Base-by-base conservation (phyloP, 2,113 vertebrate species). In the Hippocampus zosterae region DNA sequence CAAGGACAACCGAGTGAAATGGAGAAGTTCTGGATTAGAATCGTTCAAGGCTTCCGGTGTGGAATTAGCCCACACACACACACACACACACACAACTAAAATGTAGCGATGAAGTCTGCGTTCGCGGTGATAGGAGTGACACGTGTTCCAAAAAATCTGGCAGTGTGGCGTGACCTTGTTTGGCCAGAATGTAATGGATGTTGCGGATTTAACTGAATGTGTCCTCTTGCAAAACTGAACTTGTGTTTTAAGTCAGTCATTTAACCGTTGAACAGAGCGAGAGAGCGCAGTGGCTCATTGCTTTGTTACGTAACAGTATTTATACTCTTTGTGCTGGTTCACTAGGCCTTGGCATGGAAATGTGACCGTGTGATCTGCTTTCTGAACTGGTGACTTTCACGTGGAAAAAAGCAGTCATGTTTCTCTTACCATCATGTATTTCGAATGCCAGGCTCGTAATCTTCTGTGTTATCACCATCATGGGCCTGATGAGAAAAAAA, bases 401-500 rank as follows among this genome's bases (percentile, higher is more conserved):
- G 79, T 77, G 57, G 1, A 37, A 61, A 63, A 41, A 11, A 40
- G 12, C 2, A 18, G 57, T 9, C 27, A 52, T 19, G 33, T 25
- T 52, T 1, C 6, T 63, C 90, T 96, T 94, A 99, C 97, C 97
- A 44, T 99, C 97, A 18, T 95, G 95, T 88, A 99, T 93, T 87
- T 99, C 97, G 79, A 95, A 98, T 10, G 95, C 96, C 93, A 99
- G 87, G 81, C 96, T 96, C 85, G 96, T 99, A 79, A 99, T 98
- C 94, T 99, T 99, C 95, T 99, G 97, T 10, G 96, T 98, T 83
- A 99, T 98, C 78, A 99, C 96, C 97, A 99, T 99, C 97, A 99
- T 97, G 67, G 97, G 96, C 79, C 97, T 99, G 81, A 67, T 67
- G 70, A 13, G 66, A 85, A 75, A 12, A 62, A 73, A 75, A 12